Conservation (phyloP, 2,797 vertebrate genomes). For the Capromys pilorides region DNA sequence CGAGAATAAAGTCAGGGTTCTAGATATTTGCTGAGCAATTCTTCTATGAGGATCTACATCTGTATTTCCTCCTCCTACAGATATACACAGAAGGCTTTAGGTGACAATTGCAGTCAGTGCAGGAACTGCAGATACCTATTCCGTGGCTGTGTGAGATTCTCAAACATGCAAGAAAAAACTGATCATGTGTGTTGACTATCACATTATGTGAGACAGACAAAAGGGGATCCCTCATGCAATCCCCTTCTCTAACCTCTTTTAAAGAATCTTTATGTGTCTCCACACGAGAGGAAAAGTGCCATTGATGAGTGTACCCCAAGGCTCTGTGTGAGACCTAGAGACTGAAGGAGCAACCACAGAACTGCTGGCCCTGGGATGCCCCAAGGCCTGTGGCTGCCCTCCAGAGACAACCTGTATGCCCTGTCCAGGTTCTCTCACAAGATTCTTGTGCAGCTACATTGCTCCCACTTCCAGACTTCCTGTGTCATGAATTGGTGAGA, state of each 20-base stretch:
- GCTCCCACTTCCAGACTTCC: neutral
- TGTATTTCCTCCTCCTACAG: neutral
- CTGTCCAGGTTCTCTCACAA: neutral
- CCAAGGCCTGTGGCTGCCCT: neutral
- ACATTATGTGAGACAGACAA: neutral
- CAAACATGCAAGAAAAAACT: neutral
- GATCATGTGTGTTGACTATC: neutral
- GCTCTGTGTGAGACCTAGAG: neutral
- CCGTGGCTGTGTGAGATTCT: neutral
- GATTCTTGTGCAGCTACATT: neutral
- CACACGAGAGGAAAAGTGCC: neutral
- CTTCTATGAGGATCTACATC: neutral
- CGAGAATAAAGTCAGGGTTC: fast-evolving
- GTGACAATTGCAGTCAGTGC: neutral
- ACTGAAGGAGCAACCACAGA: neutral
- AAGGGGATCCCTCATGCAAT: neutral
- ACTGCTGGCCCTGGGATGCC: fast-evolving
- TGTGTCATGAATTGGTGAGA: neutral
- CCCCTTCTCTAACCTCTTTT: neutral
- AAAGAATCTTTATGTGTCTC: neutral
- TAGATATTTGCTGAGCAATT: neutral
- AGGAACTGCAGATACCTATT: neutral
- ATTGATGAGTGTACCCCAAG: neutral
- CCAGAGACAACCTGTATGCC: neutral
- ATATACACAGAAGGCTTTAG: neutral